These are phyloP conservation scores for Aphidoletes aphidimyza DNA, from an alignment of 2,888 invertebrate species.

Conservation along the genomic window DNA sequence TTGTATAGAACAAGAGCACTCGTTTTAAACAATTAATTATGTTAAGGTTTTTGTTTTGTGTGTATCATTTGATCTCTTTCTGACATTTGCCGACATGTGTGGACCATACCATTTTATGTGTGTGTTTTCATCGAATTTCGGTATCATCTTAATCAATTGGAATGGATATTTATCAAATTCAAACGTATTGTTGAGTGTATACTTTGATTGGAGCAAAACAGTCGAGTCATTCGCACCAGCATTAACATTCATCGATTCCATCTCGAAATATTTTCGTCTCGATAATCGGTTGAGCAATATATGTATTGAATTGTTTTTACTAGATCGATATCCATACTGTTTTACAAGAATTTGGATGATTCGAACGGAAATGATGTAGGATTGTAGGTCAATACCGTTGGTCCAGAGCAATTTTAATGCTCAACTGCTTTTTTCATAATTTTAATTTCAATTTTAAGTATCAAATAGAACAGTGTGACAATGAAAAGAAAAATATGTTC, in stretches of 20 bases:
- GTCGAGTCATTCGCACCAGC: slow-evolving; percentile 11
- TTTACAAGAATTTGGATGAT: no score
- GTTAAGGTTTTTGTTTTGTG: not conserved
- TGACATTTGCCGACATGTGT: not conserved
- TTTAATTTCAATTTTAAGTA: no score
- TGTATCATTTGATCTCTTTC: not conserved
- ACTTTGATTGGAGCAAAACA: no score
- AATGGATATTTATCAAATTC: not conserved
- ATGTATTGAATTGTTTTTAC: no score
- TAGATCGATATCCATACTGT: no score
- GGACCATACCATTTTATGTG: no score
- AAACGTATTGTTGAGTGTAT: not conserved
- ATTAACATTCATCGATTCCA: not conserved
- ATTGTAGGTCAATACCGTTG: slow-evolving; percentile 2
- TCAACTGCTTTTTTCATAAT: no score
- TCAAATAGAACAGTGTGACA: no score
- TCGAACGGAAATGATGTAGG: slow-evolving; percentile 36
- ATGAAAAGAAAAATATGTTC: no score
- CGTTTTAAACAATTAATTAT: slow-evolving; percentile 23
- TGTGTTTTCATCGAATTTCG: not conserved
- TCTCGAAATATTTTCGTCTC: no score
- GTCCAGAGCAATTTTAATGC: no score
- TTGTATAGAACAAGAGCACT: not conserved
- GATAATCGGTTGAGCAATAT: no score
- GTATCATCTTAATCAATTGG: slow-evolving; percentile 3